Evolutionary conservation across 2,888 invertebrate species (phyloP), one percentile per base, ranked within the genome.

Genomic region (Barypeithes pellucidus): DNA sequence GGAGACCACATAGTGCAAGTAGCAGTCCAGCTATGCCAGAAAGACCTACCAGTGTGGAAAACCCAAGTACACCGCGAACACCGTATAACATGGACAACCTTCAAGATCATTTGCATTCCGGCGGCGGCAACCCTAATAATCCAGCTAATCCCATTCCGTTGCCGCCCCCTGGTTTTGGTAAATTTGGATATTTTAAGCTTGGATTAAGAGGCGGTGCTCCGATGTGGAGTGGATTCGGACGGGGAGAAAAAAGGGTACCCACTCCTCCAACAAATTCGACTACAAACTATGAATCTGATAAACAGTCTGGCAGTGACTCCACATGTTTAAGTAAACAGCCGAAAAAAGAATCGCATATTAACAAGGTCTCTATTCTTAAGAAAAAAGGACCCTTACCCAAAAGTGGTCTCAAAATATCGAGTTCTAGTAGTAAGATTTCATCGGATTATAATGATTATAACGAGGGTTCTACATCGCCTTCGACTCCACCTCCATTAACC

Each of bases 131-230:
- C 77, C 86, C 88, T 0, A 87, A 88, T 75, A 88, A 88, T 80
- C 89, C 89, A 8, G 85, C 87, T 52, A 90, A 89, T 82, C 88
- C 89, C 0, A 87, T 91, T 60, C 91, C 91, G 0, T 20, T 77
- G 12, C 89, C 90, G 7, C 89, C 90, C 0, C 88, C 89, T 22
- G 87, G 88, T 68, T 90, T 90, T 80, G 88, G 88, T 0, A 87
- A 90, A 54, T 89, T 87, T 80, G 89, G 88, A 0, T 91, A 90
- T 82, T 87, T 89, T 78, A 90, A 90, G 80, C 86, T 90, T 2
- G 93, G 89, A 12, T 80, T 93, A 2, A 85, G 89, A 74, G 93
- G 93, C 20, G 92, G 92, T 4, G 89, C 92, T 0, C 91, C 92
- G 0, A 90, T 91, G 86, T 92, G 92, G 92, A 86, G 87, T 67